Percentiles rank a stretch among this genome's conserved stretches.
These are phyloP conservation scores for Oreotrochilus melanogaster DNA, from an alignment of 2,113 vertebrate genomes.

Conservation along the genomic window DNA sequence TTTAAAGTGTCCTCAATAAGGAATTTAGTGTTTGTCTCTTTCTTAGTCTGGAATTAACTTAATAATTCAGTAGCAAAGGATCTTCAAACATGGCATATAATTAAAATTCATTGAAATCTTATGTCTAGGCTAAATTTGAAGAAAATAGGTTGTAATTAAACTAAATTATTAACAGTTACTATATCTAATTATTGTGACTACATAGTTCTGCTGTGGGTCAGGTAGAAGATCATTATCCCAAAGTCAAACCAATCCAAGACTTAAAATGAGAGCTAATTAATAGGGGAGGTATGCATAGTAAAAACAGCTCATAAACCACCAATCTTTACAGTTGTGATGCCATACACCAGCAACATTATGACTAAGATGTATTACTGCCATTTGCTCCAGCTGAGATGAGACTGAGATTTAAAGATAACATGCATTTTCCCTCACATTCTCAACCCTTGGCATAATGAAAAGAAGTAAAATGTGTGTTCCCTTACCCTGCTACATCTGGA, in stretches of 20 bases:
- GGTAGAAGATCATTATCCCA: slow-evolving; percentile 10
- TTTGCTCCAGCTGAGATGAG: background rate
- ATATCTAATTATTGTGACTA: slow-evolving; percentile 44
- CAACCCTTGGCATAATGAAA: background rate
- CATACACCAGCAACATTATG: background rate
- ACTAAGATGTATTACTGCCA: slow-evolving; percentile 20
- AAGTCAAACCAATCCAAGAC: background rate
- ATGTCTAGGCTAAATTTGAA: slow-evolving; percentile 39
- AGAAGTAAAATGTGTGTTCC: background rate
- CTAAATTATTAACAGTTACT: slow-evolving; percentile 53
- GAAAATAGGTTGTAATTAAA: slow-evolving; percentile 59
- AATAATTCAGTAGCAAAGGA: slow-evolving; percentile 10
- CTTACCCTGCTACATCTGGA: background rate
- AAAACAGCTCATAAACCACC: background rate
- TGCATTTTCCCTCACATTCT: background rate
- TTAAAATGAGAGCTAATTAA: background rate
- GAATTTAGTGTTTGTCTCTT: slow-evolving; percentile 23
- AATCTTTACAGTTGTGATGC: background rate
- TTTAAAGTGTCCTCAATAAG: background rate
- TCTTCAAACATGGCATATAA: slow-evolving; percentile 11
- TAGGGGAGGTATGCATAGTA: background rate
- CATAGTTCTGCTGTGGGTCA: slow-evolving; percentile 2
- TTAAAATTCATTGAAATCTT: slow-evolving; percentile 55
- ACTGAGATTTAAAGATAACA: background rate
- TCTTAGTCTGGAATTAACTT: slow-evolving; percentile 50